Evolutionary conservation across 2,113 vertebrate genomes (phyloP).

Genomic region (Solea senegalensis): DNA sequence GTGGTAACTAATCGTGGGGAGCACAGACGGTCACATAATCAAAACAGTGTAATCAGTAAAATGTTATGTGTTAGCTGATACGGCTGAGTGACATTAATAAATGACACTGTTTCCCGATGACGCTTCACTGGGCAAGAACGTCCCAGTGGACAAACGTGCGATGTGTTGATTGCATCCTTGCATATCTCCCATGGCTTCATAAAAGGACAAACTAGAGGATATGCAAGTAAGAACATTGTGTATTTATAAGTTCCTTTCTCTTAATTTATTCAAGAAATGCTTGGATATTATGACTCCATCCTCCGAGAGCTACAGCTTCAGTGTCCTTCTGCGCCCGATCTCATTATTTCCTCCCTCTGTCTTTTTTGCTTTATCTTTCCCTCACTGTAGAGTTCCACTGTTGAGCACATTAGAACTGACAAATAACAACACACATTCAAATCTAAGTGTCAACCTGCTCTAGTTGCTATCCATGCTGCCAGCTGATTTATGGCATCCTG

Average conservation of each 20-base stretch:
- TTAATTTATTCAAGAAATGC: slow-evolving; percentile 9
- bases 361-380: slow-evolving; percentile 5
- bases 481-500: not conserved
- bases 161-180: slow-evolving; percentile 23
- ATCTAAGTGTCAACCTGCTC: slow-evolving; percentile 3
- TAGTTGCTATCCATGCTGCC: not conserved
- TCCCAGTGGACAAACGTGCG: slow-evolving; percentile 40
- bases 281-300: slow-evolving; percentile 16
- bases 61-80: slow-evolving; percentile 20
- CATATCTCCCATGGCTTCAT: slow-evolving; percentile 35
- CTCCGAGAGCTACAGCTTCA: slow-evolving; percentile 6
- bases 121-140: slow-evolving; percentile 29
- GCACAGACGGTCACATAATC: slow-evolving; percentile 2
- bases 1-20: not conserved
- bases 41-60: slow-evolving; percentile 13
- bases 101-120: slow-evolving; percentile 38
- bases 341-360: slow-evolving; percentile 28
- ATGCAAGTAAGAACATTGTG: slow-evolving; percentile 11
- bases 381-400: not conserved
- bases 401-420: not conserved
- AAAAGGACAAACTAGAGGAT: not conserved
- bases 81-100: slow-evolving; percentile 25
- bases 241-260: not conserved
- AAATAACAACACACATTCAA: slow-evolving; percentile 1
- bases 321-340: slow-evolving; percentile 23